Evolutionary conservation across 2,113 vertebrate genomes (phyloP).

Genomic region (Rhagologus leucostigma): DNA sequence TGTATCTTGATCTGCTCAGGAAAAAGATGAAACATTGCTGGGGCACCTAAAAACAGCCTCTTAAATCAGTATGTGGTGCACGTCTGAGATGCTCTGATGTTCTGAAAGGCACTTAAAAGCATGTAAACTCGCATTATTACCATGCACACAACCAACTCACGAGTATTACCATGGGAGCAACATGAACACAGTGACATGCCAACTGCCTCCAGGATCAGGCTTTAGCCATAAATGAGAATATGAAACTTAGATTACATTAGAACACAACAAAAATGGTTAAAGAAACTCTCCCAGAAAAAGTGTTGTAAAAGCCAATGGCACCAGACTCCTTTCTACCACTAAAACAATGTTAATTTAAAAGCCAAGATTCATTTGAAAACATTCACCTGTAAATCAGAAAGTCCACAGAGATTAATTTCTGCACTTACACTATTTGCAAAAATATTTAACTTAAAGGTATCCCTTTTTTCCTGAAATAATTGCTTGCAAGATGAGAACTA

Average conservation of each 20-base stretch:
- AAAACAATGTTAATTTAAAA: conserved; percentile 13
- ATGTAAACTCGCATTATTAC: not conserved
- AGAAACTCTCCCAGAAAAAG: not conserved
- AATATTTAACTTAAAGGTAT: conserved; percentile 24
- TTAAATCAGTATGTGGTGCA: not conserved
- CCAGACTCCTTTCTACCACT: not conserved
- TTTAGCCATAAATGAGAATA: not conserved
- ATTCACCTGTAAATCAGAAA: conserved; percentile 26
- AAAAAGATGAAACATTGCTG: not conserved
- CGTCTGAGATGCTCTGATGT: not conserved
- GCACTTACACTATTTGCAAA: conserved; percentile 45
- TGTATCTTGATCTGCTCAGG: not conserved
- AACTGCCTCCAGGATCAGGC: not conserved
- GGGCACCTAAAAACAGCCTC: not conserved
- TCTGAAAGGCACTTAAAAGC: not conserved
- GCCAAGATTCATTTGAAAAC: not conserved
- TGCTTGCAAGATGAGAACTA: conserved; percentile 67
- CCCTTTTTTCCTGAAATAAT: conserved; percentile 64
- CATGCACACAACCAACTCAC: not conserved
- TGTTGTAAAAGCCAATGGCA: not conserved
- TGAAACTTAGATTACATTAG: not conserved
- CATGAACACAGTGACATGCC: not conserved
- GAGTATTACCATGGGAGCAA: not conserved
- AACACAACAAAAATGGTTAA: not conserved
- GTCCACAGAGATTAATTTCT: conserved; percentile 33